Base-by-base conservation (phyloP, 2,113 vertebrate species). In the Lamprotornis superbus region DNA sequence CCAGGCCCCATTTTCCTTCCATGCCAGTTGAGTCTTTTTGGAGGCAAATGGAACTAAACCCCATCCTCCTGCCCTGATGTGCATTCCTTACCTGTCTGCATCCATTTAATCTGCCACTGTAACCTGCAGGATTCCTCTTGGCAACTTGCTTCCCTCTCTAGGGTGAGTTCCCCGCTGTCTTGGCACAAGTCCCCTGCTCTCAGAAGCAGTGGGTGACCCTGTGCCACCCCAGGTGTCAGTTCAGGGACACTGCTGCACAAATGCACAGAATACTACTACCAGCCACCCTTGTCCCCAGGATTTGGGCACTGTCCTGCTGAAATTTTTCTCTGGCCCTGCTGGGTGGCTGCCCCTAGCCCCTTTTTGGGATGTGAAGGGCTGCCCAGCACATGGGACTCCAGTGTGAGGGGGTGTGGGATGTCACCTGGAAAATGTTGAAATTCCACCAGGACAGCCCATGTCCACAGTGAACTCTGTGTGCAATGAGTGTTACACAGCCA, bases 401-500 rank as follows among this genome's bases (percentile, higher is more conserved):
- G 5, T 8, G 23, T 28, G 40, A 55, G 22, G 39, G 40, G 39
- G 1, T 70, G 35, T 60, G 44, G 55, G 53, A 28, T 50, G 35
- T 31, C 27, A 53, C 27, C 47, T 63, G 57, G 39, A 46, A 63
- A 40, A 18, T 33, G 49, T 7, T 46, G 47, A 46, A 37, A 33
- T 46, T 27, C 64, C 19, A 2, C 10, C 23, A 80, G 27, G 22
- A 30, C 52, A 22, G 25, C 40, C 46, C 0, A 0, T 7, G 12
- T 49, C 5, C 71, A 12, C 35, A 3, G 27, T 31, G 40, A 49
- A 11, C 42, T 53, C n/a, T 18, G 44, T 10, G 53, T n/a, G 12
- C 14, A 0, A 1, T 2, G 22, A 6, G 24, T 5, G n/a, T 27
- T 27, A 2, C 2, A n/a, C 49, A 39, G 61, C 31, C 14, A n/a